These are phyloP conservation scores for Leucoma salicis DNA, from an alignment of 2,888 invertebrate species.

Conservation along the genomic window DNA sequence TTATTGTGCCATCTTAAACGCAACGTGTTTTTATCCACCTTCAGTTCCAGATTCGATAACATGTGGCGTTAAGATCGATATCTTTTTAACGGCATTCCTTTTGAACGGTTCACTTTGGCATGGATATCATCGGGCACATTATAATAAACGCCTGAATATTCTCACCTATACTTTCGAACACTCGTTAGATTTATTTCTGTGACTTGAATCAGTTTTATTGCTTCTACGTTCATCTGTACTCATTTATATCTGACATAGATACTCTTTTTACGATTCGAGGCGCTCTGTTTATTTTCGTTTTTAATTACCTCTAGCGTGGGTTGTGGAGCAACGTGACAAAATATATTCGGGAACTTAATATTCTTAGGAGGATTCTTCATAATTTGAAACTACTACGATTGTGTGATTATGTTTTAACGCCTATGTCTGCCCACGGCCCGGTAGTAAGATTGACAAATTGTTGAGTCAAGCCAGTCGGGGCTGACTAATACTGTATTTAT, in stretches of 20 bases:
- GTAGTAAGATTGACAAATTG: conserved; percentile 57
- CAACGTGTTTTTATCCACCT: conserved; percentile 42
- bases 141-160: conserved; percentile 56
- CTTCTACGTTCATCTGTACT: conserved; percentile 76
- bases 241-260: conserved; percentile 80
- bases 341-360: conserved; percentile 53
- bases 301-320: conserved; percentile 80
- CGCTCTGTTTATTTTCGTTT: conserved; percentile 82
- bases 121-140: conserved; percentile 47
- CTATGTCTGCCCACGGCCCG: conserved; percentile 42
- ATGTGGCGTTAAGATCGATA: conserved; percentile 57
- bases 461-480: conserved; percentile 35
- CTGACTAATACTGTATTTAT: conserved; percentile 45
- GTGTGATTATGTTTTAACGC: conserved; percentile 54
- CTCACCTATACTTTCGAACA: conserved; percentile 68
- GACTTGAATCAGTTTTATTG: conserved; percentile 79
- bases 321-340: conserved; percentile 69
- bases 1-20: conserved; percentile 58
- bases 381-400: conserved; percentile 35
- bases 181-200: conserved; percentile 77
- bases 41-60: conserved; percentile 48
- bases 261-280: conserved; percentile 79
- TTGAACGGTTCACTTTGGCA: conserved; percentile 52
- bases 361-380: conserved; percentile 40
- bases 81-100: conserved; percentile 65